Evolutionary conservation across 2,888 invertebrate species (phyloP).

Genomic region (Aphidoletes aphidimyza): DNA sequence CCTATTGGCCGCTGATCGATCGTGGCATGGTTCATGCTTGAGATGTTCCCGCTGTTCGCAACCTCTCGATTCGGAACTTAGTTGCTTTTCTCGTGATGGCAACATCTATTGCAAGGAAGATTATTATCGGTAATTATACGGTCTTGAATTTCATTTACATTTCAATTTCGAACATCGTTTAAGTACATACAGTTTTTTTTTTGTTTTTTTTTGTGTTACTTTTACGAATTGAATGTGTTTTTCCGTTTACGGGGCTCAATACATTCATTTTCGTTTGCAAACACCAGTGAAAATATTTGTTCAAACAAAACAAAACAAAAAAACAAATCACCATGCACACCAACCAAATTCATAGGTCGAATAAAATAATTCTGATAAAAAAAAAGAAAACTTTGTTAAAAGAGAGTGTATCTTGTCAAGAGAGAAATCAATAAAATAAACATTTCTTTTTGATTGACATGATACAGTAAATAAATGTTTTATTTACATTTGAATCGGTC

Average conservation of each 20-base stretch:
- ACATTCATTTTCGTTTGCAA: too few relatives aligned
- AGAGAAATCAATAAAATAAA: constrained; percentile 29
- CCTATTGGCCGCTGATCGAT: constrained; percentile 85
- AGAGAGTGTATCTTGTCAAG: background rate
- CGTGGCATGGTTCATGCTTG: constrained; percentile 89
- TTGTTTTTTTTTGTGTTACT: background rate
- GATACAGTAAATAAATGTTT: background rate
- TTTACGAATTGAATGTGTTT: too few relatives aligned
- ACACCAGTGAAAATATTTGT: background rate
- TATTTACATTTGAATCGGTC: constrained; percentile 13
- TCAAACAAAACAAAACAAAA: background rate
- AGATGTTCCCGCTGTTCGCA: constrained; percentile 86
- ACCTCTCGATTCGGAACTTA: constrained; percentile 85
- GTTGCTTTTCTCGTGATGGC: constrained; percentile 89
- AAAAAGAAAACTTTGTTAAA: too few relatives aligned
- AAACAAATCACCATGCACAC: background rate
- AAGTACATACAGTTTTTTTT: background rate
- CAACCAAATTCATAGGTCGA: background rate
- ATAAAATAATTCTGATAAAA: background rate
- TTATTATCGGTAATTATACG: constrained; percentile 80
- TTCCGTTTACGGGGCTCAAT: too few relatives aligned
- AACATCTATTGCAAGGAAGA: constrained; percentile 95
- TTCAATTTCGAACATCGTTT: background rate
- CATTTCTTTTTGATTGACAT: constrained; percentile 45
- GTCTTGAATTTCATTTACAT: background rate